Evolutionary conservation across 2,888 invertebrate species (phyloP).

Genomic region (Bombylius major): DNA sequence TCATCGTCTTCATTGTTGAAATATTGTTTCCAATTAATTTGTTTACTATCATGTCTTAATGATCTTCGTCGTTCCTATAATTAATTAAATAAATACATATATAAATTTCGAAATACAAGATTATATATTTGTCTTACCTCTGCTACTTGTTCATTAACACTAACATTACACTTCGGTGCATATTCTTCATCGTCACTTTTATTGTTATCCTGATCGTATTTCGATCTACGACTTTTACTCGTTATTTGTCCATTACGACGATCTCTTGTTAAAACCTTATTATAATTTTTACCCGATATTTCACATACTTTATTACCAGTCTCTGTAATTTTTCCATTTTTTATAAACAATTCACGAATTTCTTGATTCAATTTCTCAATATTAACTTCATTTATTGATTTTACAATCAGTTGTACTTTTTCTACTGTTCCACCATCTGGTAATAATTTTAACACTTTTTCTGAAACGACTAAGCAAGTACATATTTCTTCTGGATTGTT

Average conservation of each 20-base stretch:
- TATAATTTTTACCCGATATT: background rate
- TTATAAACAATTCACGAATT: background rate
- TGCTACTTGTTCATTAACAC: background rate
- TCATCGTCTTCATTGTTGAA: slow-evolving; percentile 5
- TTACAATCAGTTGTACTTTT: background rate
- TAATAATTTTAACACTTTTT: background rate
- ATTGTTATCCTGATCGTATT: background rate
- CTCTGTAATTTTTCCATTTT: background rate
- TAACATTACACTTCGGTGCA: background rate
- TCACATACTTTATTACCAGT: background rate
- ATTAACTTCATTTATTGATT: background rate
- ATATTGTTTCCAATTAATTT: slow-evolving; percentile 1
- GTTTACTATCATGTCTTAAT: slow-evolving; percentile 1
- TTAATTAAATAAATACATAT: no score
- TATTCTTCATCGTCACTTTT: slow-evolving; percentile 2
- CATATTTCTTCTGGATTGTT: background rate
- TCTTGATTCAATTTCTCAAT: background rate
- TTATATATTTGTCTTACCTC: no score
- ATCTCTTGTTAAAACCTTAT: background rate
- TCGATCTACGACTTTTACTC: background rate
- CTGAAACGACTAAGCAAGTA: background rate
- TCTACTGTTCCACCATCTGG: background rate
- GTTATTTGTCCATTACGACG: slow-evolving; percentile 1
- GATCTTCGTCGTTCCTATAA: background rate
- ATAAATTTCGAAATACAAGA: no score